phyloP scores from a whole-genome alignment of 2,888 invertebrate genomes.

The Drosophila monieri region DNA sequence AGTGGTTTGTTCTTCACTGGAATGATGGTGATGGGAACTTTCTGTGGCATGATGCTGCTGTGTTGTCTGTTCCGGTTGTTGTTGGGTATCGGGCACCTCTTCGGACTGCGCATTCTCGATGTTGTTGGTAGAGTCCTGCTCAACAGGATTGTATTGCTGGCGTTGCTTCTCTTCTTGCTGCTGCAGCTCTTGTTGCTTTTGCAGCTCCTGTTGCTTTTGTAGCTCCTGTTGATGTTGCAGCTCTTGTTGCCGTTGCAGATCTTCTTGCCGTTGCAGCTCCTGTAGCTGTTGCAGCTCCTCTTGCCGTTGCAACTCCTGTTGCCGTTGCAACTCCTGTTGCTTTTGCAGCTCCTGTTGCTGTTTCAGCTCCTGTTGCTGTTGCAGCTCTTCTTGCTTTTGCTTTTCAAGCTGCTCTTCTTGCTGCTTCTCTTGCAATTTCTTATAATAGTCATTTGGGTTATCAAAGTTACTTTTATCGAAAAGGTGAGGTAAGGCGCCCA shows the following conservation, averaged over 20 bases:
- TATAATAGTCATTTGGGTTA: slow-evolving; percentile 61
- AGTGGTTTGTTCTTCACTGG: slow-evolving; percentile 33
- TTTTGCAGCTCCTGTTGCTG: slow-evolving; percentile 45
- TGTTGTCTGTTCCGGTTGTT: slow-evolving; percentile 12
- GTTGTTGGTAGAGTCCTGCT: neutral
- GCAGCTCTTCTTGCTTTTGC: neutral
- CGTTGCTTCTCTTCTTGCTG: neutral
- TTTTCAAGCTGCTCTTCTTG: neutral
- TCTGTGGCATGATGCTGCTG: slow-evolving; percentile 7
- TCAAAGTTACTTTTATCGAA: slow-evolving; percentile 52
- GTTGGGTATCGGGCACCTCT: neutral
- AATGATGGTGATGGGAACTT: neutral
- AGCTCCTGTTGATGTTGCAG: slow-evolving; percentile 24
- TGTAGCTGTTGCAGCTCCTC: neutral
- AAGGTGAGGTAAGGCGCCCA: slow-evolving; percentile 47
- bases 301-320: neutral
- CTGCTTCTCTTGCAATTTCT: slow-evolving; percentile 50
- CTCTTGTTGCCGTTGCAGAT: slow-evolving; percentile 29
- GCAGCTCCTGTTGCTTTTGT: slow-evolving; percentile 40
- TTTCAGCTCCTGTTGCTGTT: slow-evolving; percentile 17
- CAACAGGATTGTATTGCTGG: neutral
- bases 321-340: neutral
- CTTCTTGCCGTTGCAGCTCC: neutral
- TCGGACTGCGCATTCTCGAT: slow-evolving; percentile 1
- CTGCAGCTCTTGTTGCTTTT: slow-evolving; percentile 1